phyloP scores from a whole-genome alignment of 2,797 vertebrate species.

The Poecile montanus region DNA sequence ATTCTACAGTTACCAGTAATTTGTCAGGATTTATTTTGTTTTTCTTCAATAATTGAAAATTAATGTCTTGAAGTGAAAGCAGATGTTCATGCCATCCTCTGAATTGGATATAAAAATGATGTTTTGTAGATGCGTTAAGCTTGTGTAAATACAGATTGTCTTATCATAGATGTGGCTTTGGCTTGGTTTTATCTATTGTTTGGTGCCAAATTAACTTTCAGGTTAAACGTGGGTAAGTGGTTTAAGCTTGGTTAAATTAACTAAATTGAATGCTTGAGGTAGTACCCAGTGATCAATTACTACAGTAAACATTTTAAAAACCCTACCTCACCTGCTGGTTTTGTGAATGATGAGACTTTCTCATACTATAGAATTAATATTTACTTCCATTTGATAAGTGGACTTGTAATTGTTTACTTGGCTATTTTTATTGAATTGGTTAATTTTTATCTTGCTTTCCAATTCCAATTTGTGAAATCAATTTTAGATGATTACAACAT shows the following conservation, averaged over 20 bases:
- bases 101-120: constrained; percentile 77
- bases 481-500: background rate
- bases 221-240: constrained; percentile 9
- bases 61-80: constrained; percentile 86
- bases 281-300: background rate
- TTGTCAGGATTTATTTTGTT: constrained; percentile 85
- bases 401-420: background rate
- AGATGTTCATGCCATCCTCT: constrained; percentile 81
- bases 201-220: constrained; percentile 34
- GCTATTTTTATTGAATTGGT: background rate
- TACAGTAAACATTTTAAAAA: background rate
- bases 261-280: background rate
- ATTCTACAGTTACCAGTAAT: constrained; percentile 77
- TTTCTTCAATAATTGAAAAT: constrained; percentile 86
- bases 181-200: constrained; percentile 39
- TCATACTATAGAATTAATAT: background rate
- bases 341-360: background rate
- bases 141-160: constrained; percentile 52
- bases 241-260: constrained; percentile 31
- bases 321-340: background rate
- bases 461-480: background rate
- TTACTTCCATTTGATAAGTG: background rate
- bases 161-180: constrained; percentile 46
- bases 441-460: background rate
- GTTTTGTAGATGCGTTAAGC: constrained; percentile 69